phyloP scores from a whole-genome alignment of 2,797 vertebrate genomes.

The Agapornis canus region DNA sequence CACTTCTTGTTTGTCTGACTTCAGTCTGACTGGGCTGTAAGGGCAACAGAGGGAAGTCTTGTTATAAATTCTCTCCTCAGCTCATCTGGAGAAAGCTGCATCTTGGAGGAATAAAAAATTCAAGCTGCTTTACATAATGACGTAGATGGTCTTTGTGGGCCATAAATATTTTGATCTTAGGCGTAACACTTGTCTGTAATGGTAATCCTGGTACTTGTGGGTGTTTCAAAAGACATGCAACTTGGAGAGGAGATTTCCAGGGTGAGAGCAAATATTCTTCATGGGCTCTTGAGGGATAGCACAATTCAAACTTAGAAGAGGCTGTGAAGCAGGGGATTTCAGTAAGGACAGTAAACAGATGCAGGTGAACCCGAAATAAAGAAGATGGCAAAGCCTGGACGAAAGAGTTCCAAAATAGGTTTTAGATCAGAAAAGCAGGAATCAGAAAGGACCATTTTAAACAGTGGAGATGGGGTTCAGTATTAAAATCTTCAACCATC shows the following conservation, averaged over 20 bases:
- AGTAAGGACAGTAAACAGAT: background rate
- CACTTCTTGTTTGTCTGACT: background rate
- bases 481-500: background rate
- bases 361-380: background rate
- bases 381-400: background rate
- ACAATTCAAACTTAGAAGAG: background rate
- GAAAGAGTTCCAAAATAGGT: background rate
- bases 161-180: background rate
- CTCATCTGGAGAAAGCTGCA: background rate
- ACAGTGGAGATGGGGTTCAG: background rate
- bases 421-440: background rate
- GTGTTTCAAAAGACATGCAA: background rate
- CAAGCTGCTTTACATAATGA: background rate
- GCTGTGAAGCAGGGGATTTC: background rate
- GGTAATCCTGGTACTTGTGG: background rate
- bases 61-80: background rate
- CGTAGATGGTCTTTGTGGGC: background rate
- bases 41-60: background rate
- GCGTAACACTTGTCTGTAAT: background rate
- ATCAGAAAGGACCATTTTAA: background rate
- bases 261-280: background rate
- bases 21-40: background rate
- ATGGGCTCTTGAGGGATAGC: background rate
- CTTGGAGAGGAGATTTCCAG: background rate
- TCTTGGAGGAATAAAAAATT: background rate